A percentile compares a stretch with the other conserved stretches of the same genome.
phyloP scores from a whole-genome alignment of 2,113 vertebrate species.

The Panthera uncia region DNA sequence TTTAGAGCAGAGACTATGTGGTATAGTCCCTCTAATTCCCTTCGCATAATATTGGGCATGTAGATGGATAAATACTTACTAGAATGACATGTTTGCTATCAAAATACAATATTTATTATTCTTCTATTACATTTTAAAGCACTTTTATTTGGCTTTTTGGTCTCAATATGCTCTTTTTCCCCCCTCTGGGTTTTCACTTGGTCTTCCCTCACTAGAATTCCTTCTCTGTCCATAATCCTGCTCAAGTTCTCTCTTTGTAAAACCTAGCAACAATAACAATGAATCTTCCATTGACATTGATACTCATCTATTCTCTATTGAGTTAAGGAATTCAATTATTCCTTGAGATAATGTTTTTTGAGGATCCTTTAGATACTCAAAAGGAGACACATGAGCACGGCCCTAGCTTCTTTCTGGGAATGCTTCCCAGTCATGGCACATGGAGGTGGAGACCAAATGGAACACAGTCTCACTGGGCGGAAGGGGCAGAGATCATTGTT shows the following conservation, averaged over 20 bases:
- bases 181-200: neutral
- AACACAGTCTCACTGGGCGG: neutral
- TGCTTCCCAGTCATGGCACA: neutral
- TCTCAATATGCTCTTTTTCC: neutral
- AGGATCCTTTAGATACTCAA: neutral
- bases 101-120: neutral
- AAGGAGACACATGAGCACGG: no score
- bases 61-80: neutral
- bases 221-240: neutral
- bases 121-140: neutral
- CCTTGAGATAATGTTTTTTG: neutral
- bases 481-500: neutral
- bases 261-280: neutral
- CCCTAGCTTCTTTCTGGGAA: neutral
- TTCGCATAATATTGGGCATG: neutral
- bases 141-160: neutral
- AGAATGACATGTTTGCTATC: neutral
- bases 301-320: neutral
- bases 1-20: neutral
- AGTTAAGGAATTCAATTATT: neutral
- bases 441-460: neutral
- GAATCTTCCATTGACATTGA: neutral
- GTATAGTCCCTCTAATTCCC: neutral
- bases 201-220: neutral
- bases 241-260: neutral